Base-by-base conservation (phyloP, 2,797 vertebrate genomes). In the Parauchenoglanis punctatus region DNA sequence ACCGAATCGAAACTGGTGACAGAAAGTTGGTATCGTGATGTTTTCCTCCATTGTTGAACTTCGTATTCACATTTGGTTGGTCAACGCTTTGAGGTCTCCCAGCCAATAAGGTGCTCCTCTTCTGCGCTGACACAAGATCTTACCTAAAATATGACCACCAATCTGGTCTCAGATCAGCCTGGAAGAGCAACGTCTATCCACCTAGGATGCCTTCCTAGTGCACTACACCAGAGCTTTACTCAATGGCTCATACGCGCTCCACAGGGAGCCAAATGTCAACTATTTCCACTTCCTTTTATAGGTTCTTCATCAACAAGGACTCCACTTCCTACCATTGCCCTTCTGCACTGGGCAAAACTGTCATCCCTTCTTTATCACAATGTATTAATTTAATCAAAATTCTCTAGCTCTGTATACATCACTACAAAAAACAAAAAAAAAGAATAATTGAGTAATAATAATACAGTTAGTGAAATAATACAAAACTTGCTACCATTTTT, bases 401-500 rank as follows among this genome's bases (percentile, higher is more conserved):
- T 54, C 86, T 70, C 85, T 92, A 89, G 89, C 75, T 92, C 90
- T 93, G 88, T 88, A 92, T 92, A 91, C 90, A 92, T 90, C 35
- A 82, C 63, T 77, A 85, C 85, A 75, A 70, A 72, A 88, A 63
- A 40, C 6, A 73, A 73, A 63, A 84, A 63, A 46, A 81, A 87
- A 91, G 25, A 20, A 73, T 83, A 83, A 31, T 92, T 40, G 40
- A 92, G 94, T 93, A 90, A 5, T 80, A 40, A 56, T 59, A 80
- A 94, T 90, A 83, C 75, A 92, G 90, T 92, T 91, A 91, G 91
- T 77, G 54, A 93, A 91, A 91, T 91, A 93, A 90, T 91, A 93
- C 88, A 95, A 95, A 95, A 94, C 92, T 93, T 93, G 94, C 91
- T 94, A 94, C 92, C 89, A 92, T 88, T 76, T 92, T 93, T 94